A percentile compares a stretch with the other conserved stretches of the same genome.
phyloP scores from a whole-genome alignment of 2,888 invertebrate species.

The Drosophila paranaensis region DNA sequence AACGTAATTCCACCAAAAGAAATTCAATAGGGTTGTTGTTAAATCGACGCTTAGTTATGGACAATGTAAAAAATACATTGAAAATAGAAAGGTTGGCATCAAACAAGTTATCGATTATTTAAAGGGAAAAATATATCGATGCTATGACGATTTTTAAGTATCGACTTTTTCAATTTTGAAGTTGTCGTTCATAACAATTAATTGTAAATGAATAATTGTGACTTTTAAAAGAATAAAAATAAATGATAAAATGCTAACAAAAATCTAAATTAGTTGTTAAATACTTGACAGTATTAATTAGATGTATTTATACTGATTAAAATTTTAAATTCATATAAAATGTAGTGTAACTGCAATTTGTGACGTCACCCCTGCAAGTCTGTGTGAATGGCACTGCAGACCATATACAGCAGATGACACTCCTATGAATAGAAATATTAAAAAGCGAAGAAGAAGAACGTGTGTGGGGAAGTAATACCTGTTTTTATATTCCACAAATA shows the following conservation, averaged over 20 bases:
- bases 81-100: constrained; percentile 1
- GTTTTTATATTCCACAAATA: constrained; percentile 43
- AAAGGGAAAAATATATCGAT: background rate
- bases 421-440: constrained; percentile 51
- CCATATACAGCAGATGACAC: constrained; percentile 37
- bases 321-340: background rate
- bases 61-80: constrained; percentile 4
- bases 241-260: too few species aligned
- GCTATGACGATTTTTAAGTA: background rate
- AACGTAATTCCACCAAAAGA: constrained; percentile 12
- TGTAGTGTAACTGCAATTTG: background rate
- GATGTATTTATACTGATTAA: background rate
- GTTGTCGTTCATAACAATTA: background rate
- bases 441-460: constrained; percentile 40
- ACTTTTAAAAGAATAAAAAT: too few species aligned
- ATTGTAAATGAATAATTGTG: background rate
- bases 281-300: background rate
- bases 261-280: background rate
- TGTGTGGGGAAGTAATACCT: constrained; percentile 49
- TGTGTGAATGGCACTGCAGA: constrained; percentile 43
- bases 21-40: constrained; percentile 10
- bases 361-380: constrained; percentile 28
- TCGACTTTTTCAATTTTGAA: background rate
- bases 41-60: constrained; percentile 34
- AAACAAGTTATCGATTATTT: constrained; percentile 9